Percentiles rank a stretch among this genome's conserved stretches.
Evolutionary conservation across 2,888 invertebrate species (phyloP).

Genomic region (Uloborus plumipes): DNA sequence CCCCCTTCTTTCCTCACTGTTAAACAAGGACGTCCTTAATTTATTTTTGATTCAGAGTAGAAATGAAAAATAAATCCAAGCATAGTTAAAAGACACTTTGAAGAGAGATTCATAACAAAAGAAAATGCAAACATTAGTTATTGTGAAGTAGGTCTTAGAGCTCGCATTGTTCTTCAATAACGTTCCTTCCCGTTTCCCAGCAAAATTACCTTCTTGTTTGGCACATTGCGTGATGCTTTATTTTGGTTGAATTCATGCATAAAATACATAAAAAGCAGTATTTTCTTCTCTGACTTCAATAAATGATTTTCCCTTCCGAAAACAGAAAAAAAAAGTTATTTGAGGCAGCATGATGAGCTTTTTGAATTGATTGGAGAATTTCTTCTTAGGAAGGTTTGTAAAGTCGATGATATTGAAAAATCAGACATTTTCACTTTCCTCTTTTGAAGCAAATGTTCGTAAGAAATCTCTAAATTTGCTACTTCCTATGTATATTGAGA

Average conservation of each 20-base stretch:
- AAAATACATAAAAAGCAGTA: background rate
- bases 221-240: slow-evolving; percentile 10
- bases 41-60: slow-evolving; percentile 14
- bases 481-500: no score
- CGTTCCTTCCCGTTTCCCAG: slow-evolving; percentile 6
- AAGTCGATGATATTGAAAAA: no score
- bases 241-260: background rate
- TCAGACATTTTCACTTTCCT: no score
- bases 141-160: no score
- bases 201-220: slow-evolving; percentile 17
- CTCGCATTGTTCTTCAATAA: background rate
- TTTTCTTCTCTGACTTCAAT: background rate
- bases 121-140: no score
- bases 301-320: no score
- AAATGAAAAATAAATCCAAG: slow-evolving; percentile 25
- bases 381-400: no score
- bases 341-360: no score
- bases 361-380: no score
- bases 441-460: no score
- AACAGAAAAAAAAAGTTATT: no score
- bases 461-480: no score
- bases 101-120: background rate
- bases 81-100: slow-evolving; percentile 28
- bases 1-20: background rate
- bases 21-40: slow-evolving; percentile 7